Evolutionary conservation across 92 coral and sea anemone genomes (phyloP).

Genomic region (Meandrina meandrites): DNA sequence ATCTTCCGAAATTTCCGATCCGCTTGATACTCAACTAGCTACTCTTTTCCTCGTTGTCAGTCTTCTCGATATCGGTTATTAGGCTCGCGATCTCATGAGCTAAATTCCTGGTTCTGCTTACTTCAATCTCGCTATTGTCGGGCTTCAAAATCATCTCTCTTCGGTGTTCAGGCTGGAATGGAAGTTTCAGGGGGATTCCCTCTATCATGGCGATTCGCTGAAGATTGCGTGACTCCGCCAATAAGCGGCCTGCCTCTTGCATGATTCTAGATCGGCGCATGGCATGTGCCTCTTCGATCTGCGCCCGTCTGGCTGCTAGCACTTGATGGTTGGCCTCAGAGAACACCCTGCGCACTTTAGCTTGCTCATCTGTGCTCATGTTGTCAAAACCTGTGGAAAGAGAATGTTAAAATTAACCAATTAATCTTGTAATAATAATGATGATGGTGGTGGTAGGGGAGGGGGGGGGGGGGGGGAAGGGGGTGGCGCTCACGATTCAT

Average conservation of each 20-base stretch:
- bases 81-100: constrained; percentile 25
- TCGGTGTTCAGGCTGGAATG: neutral
- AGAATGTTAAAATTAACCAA: neutral
- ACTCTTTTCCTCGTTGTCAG: neutral
- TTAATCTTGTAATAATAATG: neutral
- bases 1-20: neutral
- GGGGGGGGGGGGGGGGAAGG: neutral
- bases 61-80: constrained; percentile 31
- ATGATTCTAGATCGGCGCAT: constrained; percentile 34
- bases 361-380: constrained; percentile 23
- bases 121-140: constrained; percentile 8
- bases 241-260: constrained; percentile 33
- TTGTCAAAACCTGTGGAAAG: constrained; percentile 30
- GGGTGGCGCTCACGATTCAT: neutral
- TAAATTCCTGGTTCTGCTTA: constrained; percentile 6
- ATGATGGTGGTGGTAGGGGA: neutral
- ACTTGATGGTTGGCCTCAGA: constrained; percentile 37
- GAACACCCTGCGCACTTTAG: constrained; percentile 16
- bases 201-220: constrained; percentile 33
- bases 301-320: constrained; percentile 26
- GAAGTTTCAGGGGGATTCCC: constrained; percentile 39
- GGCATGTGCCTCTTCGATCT: constrained; percentile 12
- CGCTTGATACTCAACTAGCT: neutral
- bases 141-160: constrained; percentile 20
- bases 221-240: constrained; percentile 44